These are phyloP conservation scores for Parelbella ahira DNA, from an alignment of 2,888 invertebrate genomes.

Conservation along the genomic window DNA sequence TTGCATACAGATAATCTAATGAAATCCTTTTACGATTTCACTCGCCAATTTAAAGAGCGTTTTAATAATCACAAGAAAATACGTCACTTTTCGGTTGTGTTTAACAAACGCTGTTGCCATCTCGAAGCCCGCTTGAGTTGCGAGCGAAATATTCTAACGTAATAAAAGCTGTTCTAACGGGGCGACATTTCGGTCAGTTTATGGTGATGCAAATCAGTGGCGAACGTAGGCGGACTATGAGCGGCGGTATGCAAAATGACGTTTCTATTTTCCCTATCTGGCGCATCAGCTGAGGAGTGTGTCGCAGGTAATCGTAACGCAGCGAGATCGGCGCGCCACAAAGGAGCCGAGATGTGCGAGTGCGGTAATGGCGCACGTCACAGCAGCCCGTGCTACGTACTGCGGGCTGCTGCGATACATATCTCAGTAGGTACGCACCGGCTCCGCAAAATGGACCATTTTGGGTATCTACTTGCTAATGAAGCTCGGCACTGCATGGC, in stretches of 20 bases:
- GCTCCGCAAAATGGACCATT: constrained; percentile 74
- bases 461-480: constrained; percentile 78
- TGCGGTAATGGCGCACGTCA: constrained; percentile 73
- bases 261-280: constrained; percentile 75
- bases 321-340: constrained; percentile 69
- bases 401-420: constrained; percentile 63
- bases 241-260: constrained; percentile 72
- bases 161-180: too few species aligned
- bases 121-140: too few species aligned
- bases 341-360: constrained; percentile 73
- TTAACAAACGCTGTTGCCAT: too few species aligned
- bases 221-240: constrained; percentile 49
- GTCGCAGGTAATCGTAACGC: constrained; percentile 66
- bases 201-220: constrained; percentile 29
- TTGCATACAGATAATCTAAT: constrained; percentile 68
- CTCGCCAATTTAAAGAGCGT: constrained; percentile 36
- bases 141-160: too few species aligned
- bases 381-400: constrained; percentile 51
- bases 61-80: constrained; percentile 30
- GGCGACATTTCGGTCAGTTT: too few species aligned
- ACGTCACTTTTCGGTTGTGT: constrained; percentile 16
- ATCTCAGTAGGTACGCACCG: constrained; percentile 61
- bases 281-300: constrained; percentile 69
- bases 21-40: constrained; percentile 51
- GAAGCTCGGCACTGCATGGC: constrained; percentile 62